phyloP scores from a whole-genome alignment of 2,797 vertebrate genomes.

The Rousettus madagascariensis region DNA sequence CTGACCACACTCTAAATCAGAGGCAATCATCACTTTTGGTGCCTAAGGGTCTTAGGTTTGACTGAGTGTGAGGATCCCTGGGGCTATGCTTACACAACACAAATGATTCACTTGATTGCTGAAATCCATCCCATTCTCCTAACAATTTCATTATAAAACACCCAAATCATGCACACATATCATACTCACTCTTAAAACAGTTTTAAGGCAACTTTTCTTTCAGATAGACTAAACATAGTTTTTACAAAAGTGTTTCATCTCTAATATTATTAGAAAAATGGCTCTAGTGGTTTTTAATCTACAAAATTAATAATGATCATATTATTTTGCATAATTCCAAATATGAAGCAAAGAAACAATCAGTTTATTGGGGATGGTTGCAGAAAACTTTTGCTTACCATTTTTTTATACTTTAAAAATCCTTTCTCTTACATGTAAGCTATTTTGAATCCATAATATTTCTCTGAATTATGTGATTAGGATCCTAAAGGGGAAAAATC shows the following conservation, averaged over 20 bases:
- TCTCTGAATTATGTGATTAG: not conserved
- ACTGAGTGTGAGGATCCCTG: not conserved
- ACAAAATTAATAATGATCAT: not conserved
- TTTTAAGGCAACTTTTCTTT: constrained; percentile 8
- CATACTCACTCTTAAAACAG: not conserved
- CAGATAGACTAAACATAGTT: not conserved
- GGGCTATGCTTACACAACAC: not conserved
- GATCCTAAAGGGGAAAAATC: not conserved
- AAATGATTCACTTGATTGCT: not conserved
- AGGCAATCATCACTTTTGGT: not conserved
- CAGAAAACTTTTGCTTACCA: not conserved
- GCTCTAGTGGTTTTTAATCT: not conserved
- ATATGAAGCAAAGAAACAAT: not conserved
- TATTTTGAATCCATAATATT: constrained; percentile 33
- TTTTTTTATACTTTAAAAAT: not conserved
- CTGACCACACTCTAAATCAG: not conserved
- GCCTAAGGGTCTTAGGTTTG: not conserved
- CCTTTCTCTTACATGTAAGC: not conserved
- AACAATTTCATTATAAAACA: not conserved
- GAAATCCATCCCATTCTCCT: not conserved
- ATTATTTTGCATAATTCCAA: constrained; percentile 7
- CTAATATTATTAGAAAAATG: constrained; percentile 15
- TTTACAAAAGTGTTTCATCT: not conserved
- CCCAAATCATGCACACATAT: not conserved
- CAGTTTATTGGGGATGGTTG: not conserved